A percentile compares a stretch with the other conserved stretches of the same genome.
Evolutionary conservation across 2,113 vertebrate species (phyloP).

Genomic region (Odobenus rosmarus): DNA sequence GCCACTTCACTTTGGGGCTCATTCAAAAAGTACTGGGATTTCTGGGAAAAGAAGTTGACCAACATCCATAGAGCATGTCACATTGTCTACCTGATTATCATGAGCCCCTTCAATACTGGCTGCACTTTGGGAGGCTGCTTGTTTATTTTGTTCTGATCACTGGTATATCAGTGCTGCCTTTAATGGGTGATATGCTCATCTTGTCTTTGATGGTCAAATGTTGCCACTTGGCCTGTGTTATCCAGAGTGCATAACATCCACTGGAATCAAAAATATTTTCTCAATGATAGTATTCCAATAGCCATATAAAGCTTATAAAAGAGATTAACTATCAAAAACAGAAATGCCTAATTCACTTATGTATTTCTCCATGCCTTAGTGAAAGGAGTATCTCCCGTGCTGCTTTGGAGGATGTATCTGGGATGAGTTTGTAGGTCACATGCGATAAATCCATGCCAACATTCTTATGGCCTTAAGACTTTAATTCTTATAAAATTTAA

Average conservation of each 20-base stretch:
- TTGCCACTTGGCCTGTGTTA: not conserved
- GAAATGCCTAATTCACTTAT: not conserved
- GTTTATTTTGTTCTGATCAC: not conserved
- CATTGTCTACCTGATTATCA: not conserved
- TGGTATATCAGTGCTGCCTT: not conserved
- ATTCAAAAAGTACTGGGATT: not conserved
- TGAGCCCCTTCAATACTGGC: not conserved
- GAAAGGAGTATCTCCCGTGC: not conserved
- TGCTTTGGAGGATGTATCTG: not conserved
- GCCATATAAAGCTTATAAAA: not conserved
- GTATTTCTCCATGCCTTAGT: not conserved
- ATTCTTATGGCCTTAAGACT: not conserved
- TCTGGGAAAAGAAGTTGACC: not conserved
- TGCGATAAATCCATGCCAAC: not conserved
- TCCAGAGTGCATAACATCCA: not conserved
- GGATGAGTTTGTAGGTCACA: not conserved
- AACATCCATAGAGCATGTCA: not conserved
- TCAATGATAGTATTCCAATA: not conserved
- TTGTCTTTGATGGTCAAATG: not conserved
- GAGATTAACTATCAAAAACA: not conserved
- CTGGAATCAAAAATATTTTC: not conserved
- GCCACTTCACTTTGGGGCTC: not conserved
- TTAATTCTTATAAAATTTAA: not conserved
- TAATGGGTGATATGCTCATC: not conserved
- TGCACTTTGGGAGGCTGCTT: not conserved